Evolutionary conservation across 2,113 vertebrate genomes (phyloP), one percentile per base, ranked within the genome.

Genomic region (Microtus oregoni): DNA sequence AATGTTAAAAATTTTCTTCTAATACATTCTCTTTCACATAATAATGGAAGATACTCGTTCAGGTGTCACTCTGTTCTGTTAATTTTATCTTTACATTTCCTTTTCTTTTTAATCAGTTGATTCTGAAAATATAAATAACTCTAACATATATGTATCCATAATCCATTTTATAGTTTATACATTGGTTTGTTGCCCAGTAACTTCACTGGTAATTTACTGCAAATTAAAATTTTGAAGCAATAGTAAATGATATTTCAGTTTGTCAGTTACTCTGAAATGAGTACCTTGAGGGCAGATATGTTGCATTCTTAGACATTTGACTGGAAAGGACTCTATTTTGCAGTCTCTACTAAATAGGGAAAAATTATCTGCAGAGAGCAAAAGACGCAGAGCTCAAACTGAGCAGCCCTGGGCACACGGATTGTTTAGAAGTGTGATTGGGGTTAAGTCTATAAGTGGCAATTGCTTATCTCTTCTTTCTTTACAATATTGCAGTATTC

Each of bases 161-260:
- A 61, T 89, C 3, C 52, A 91, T 24, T 52, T 91, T 81, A 83
- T n/a, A 79, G 9, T 81, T 77, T 85, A 91, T 61, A 92, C 73
- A 67, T 89, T 22, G 3, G 41, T 63, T 7, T 81, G 30, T 58
- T 73, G 26, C 52, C 11, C 81, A 79, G 15, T 97, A 73, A 93
- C 92, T 83, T 8, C 85, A 50, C 63, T 77, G 26, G 38, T 72
- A 63, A 55, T 47, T 93, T 88, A n/a, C 86, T 73, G 55, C 6
- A 92, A 30, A 85, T 77, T 85, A 88, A 87, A 96, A 76, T 95
- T 95, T 91, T 52, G 7, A 92, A 91, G 26, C 73, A 96, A 41
- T 82, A 83, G n/a, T 58, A 81, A 92, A 35, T 92, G 28, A 67
- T 30, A 63, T 75, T 92, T 30, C 67, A 81, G 94, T 86, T 81